Evolutionary conservation across 1,140 invertebrate species (phyloP), one percentile per base, ranked within the genome.

Genomic region (Halotydeus destructor): DNA sequence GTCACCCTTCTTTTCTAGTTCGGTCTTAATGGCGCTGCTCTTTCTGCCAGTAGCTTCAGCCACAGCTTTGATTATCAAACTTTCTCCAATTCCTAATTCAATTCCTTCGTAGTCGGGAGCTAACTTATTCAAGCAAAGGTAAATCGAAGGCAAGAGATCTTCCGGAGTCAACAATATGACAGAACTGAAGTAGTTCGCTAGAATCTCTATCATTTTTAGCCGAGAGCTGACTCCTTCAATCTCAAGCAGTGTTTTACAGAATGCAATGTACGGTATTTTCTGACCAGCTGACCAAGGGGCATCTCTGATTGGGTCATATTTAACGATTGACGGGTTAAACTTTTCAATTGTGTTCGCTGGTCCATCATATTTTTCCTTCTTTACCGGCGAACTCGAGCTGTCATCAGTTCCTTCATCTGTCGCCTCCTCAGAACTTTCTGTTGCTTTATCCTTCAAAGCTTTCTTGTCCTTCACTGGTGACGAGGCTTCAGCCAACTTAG

Each of bases 111-210:
- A 96, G 2, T 85, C 80, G 0, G 93, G 91, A 3, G 80, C 88
- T 31, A 97, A 59, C 60, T 88, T 78, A 65, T 98, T 98, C 1
- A 98, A 66, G 58, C 85, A 94, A 25, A 99, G 60, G 59, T 98
- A 97, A 12, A 99, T 69, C 56, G 80, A 85, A 0, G 76, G 69
- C 31, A 93, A 47, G 11, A 99, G 62, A 61, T 99, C 91, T 34
- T 79, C 69, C 0, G 88, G 84, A 24, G 72, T 80, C 4, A 94
- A 60, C 6, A 76, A 65, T 34, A 93, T 79, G 2, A 93, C 82
- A 0, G 89, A 96, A 19, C 86, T 71, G 27, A 96, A 80, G 58
- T 82, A 97, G 60, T 97, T 97, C 35, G 76, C 72, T 16, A 98
- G 55, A 45, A 88, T 88, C 61, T 94, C 82, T 18, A 97, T 75